Base-by-base conservation (phyloP, 2,888 invertebrate genomes). In the Teleogryllus oceanicus region DNA sequence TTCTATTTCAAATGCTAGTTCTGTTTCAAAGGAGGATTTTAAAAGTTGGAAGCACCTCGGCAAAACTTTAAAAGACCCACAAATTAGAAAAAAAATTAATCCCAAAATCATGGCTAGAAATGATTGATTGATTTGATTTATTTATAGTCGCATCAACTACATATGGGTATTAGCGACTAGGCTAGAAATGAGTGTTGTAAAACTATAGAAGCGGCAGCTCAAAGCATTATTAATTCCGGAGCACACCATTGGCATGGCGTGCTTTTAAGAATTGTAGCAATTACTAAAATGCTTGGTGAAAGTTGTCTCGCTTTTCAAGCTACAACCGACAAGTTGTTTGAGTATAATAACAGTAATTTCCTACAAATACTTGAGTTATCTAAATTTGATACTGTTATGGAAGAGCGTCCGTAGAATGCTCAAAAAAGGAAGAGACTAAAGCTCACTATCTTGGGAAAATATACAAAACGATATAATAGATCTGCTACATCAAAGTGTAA, bases 381-480 rank as follows among this genome's bases (percentile, higher is more conserved):
- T 24, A 24, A 24, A 24, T 24, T 24, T 24, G 24, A 24, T 24
- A 2, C 24, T 3, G 24, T 24, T 24, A 24, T 24, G 24, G 24
- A 24, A 24, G 24, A 24, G 24, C 24, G 24, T 24, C 24, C 24
- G 24, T 24, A 24, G 24, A 24, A 2, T 24, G 24, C 24, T 24
- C 3, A 24, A 24, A 24, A 24, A 24, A 24, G 24, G 24, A 24
- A 24, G 3, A 24, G 24, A 2, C 24, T 24, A 24, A 24, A 24
- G 24, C 24, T 24, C 24, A 24, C 24, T 24, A 24, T 74, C 21
- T 20, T 2, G 77, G 5, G 11, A 77, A 21, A 77, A 49, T 77
- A 77, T 77, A 37, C 77, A 77, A 77, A 77, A 77, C 49, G 77
- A 77, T 8, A 49, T 77, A 77, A 49, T 77, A 77, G 49, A 77